phyloP scores from a whole-genome alignment of 2,797 vertebrate genomes.

The Leuciscus waleckii region DNA sequence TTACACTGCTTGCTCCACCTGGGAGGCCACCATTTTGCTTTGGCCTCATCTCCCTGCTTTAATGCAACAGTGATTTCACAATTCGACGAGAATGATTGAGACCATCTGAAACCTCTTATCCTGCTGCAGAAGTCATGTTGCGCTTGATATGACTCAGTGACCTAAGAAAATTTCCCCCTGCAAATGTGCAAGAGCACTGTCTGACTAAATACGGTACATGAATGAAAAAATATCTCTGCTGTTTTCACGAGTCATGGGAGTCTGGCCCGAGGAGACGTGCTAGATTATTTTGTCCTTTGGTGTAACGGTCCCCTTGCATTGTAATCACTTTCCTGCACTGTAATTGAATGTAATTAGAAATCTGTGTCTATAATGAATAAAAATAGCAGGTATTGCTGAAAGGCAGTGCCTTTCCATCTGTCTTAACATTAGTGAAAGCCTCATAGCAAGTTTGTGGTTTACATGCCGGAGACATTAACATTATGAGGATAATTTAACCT shows the following conservation, averaged over 20 bases:
- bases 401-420: slow-evolving; percentile 33
- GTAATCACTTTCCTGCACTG: slow-evolving; percentile 15
- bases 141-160: slow-evolving; percentile 41
- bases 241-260: slow-evolving; percentile 13
- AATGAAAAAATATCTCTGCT: slow-evolving; percentile 11
- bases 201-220: slow-evolving; percentile 29
- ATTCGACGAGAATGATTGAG: slow-evolving; percentile 23
- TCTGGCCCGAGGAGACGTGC: neutral
- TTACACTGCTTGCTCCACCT: slow-evolving; percentile 15
- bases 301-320: slow-evolving; percentile 1
- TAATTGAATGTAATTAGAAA: slow-evolving; percentile 44
- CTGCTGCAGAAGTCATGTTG: slow-evolving; percentile 33
- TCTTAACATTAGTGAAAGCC: slow-evolving; percentile 32
- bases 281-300: slow-evolving; percentile 26
- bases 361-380: slow-evolving; percentile 30
- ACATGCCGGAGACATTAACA: slow-evolving; percentile 17
- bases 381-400: slow-evolving; percentile 44
- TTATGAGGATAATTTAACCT: slow-evolving; percentile 35
- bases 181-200: slow-evolving; percentile 29
- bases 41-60: slow-evolving; percentile 41
- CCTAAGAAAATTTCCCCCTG: slow-evolving; percentile 22
- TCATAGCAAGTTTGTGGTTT: slow-evolving; percentile 38
- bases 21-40: slow-evolving; percentile 36
- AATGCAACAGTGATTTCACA: slow-evolving; percentile 46
- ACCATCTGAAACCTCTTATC: slow-evolving; percentile 39